Percentiles rank a stretch among this genome's conserved stretches.
Evolutionary conservation across 2,113 vertebrate genomes (phyloP).

Genomic region (Choloepus hoffmanni): DNA sequence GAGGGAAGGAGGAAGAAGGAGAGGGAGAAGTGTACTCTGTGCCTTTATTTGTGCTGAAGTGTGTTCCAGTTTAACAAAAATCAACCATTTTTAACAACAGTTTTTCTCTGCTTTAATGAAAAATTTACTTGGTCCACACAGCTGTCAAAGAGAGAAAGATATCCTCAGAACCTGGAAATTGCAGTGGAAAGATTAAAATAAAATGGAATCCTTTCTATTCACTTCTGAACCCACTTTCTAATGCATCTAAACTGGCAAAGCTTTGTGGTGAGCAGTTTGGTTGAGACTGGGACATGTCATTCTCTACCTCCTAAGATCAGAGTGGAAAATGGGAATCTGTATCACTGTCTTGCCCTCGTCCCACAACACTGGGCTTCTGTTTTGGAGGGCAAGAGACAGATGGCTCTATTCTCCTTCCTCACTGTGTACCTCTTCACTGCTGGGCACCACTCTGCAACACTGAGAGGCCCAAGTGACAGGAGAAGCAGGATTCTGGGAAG

Average conservation of each 20-base stretch:
- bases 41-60: neutral
- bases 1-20: neutral
- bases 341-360: neutral
- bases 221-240: neutral
- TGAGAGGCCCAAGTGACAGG: neutral
- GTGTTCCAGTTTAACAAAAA: neutral
- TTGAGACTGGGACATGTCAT: neutral
- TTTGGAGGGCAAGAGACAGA: neutral
- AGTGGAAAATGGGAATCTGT: neutral
- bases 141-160: neutral
- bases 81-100: neutral
- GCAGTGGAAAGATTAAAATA: neutral
- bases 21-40: neutral
- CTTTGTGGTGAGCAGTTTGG: neutral
- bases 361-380: neutral
- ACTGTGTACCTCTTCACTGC: neutral
- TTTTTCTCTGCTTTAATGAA: slow-evolving; percentile 40
- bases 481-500: neutral
- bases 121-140: neutral
- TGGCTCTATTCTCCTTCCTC: neutral
- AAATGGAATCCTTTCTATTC: neutral
- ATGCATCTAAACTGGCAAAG: too few relatives aligned
- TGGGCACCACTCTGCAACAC: neutral
- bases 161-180: neutral
- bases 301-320: neutral